Percentiles rank a stretch among this genome's conserved stretches.
Conservation (phyloP, 2,113 vertebrate genomes). For the Eonycteris spelaea region DNA sequence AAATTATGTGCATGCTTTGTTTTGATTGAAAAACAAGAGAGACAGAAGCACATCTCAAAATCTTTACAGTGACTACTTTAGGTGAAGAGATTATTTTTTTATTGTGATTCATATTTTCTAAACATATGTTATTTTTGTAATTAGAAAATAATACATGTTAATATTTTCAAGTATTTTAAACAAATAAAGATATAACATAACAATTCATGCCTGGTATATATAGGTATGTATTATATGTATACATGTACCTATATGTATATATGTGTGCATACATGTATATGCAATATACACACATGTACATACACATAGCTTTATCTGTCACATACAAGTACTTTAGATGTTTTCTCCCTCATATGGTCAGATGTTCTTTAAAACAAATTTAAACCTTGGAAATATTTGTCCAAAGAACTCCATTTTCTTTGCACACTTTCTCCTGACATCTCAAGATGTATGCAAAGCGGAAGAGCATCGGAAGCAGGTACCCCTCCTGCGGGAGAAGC, state of each 20-base stretch:
- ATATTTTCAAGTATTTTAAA: not conserved
- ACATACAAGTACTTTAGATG: not conserved
- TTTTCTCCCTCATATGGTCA: not conserved
- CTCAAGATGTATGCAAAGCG: not conserved
- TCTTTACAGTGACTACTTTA: not conserved
- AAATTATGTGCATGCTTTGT: not conserved
- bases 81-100: not conserved
- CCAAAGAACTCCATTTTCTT: conserved; percentile 1
- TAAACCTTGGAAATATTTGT: not conserved
- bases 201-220: not conserved
- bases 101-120: not conserved
- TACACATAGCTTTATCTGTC: not conserved
- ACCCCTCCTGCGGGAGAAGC: not conserved
- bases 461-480: not conserved
- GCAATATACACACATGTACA: not conserved
- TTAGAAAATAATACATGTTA: not conserved
- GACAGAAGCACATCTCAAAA: not conserved
- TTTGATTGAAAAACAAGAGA: not conserved
- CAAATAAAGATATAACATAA: not conserved
- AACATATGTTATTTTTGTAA: not conserved
- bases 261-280: not conserved
- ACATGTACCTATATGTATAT: not conserved
- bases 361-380: not conserved
- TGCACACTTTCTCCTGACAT: not conserved
- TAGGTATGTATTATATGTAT: not conserved